A percentile compares a stretch with the other conserved stretches of the same genome.
These are phyloP conservation scores for Anagrus nilaparvatae DNA, from an alignment of 1,140 invertebrate genomes.

Conservation along the genomic window DNA sequence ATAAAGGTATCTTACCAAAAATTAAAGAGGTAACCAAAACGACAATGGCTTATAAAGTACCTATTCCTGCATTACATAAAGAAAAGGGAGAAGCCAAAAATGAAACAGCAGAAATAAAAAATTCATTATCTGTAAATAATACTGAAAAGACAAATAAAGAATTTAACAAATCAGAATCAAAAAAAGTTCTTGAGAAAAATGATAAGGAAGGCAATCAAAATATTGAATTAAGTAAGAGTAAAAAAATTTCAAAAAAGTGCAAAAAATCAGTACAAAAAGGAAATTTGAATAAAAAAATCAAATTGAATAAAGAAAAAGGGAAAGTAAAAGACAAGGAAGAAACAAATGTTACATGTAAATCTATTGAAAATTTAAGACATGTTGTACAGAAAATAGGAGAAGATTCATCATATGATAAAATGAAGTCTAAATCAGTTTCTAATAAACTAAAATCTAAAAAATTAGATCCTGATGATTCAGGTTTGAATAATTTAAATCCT, in stretches of 20 bases:
- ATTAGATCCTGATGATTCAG: not conserved
- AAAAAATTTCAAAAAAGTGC: conserved; percentile 4
- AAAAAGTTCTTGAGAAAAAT: conserved; percentile 8
- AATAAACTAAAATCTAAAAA: not conserved
- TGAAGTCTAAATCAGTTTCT: not conserved
- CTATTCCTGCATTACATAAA: conserved; percentile 52
- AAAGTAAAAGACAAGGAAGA: conserved; percentile 8
- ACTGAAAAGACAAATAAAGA: no score
- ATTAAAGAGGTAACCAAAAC: conserved; percentile 46
- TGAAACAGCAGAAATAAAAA: conserved; percentile 26
- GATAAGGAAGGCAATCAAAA: conserved; percentile 7
- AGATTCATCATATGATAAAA: conserved; percentile 9
- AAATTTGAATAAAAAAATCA: conserved; percentile 14
- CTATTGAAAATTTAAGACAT: conserved; percentile 31
- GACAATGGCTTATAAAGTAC: conserved; percentile 60
- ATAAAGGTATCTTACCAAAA: conserved; percentile 38
- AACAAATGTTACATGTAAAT: conserved; percentile 27
- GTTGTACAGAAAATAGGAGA: conserved; percentile 33
- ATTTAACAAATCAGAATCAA: not conserved
- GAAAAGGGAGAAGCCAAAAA: conserved; percentile 30
- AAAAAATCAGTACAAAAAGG: conserved; percentile 15
- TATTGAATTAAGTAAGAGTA: conserved; percentile 1
- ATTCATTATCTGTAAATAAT: not conserved
- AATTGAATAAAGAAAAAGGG: conserved; percentile 8
- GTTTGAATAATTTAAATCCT: not conserved